These are phyloP conservation scores for Hypsopygia costalis DNA, from an alignment of 2,888 invertebrate genomes.

Conservation along the genomic window DNA sequence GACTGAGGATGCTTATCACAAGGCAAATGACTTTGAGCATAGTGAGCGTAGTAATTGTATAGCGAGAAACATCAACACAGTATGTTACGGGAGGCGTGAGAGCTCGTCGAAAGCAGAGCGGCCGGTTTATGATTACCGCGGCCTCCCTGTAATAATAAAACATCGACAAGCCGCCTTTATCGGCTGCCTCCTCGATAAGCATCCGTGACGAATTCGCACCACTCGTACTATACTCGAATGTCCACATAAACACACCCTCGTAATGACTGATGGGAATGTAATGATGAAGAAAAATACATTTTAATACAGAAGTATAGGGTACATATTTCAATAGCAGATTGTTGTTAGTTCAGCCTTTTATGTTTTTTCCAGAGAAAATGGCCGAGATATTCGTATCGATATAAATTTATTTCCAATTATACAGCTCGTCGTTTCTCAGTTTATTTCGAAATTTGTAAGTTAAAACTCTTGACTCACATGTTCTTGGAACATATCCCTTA, in stretches of 20 bases:
- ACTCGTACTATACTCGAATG: slow-evolving; percentile 47
- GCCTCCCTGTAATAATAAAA: slow-evolving; percentile 66
- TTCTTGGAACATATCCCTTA: slow-evolving; percentile 6
- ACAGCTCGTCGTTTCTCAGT: slow-evolving; percentile 47
- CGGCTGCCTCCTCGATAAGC: slow-evolving; percentile 73
- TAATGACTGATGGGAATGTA: slow-evolving; percentile 20
- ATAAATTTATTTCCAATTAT: slow-evolving; percentile 71
- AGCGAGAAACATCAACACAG: slow-evolving; percentile 33
- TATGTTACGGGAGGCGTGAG: slow-evolving; percentile 46
- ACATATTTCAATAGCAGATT: slow-evolving; percentile 14
- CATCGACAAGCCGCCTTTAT: slow-evolving; percentile 72
- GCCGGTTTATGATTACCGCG: slow-evolving; percentile 53
- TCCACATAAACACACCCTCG: slow-evolving; percentile 23
- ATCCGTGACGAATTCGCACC: slow-evolving; percentile 78
- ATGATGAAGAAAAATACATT: slow-evolving; percentile 21
- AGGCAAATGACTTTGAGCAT: background rate
- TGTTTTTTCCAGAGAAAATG: slow-evolving; percentile 35
- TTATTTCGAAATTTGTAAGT: slow-evolving; percentile 37
- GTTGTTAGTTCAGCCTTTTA: slow-evolving; percentile 13
- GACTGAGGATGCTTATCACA: background rate
- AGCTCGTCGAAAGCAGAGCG: slow-evolving; percentile 54
- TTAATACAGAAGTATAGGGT: slow-evolving; percentile 9
- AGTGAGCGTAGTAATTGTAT: background rate
- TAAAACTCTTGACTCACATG: slow-evolving; percentile 7
- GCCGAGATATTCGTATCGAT: slow-evolving; percentile 63